Evolutionary conservation across 1,140 invertebrate species (phyloP).

Genomic region (Heliconius congener): DNA sequence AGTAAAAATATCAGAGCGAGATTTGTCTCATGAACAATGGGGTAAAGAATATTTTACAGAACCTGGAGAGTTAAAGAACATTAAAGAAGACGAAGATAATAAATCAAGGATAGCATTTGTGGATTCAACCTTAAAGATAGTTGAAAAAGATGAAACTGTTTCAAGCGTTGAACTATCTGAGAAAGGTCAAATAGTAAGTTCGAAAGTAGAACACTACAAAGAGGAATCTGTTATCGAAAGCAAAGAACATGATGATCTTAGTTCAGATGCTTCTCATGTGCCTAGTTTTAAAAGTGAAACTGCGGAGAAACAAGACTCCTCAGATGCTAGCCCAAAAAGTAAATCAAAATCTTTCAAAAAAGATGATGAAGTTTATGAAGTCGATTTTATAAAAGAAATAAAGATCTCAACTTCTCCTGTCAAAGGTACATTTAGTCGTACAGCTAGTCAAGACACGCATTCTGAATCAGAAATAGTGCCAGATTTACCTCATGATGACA

Average conservation of each 20-base stretch:
- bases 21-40: constrained; percentile 80
- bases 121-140: constrained; percentile 71
- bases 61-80: constrained; percentile 73
- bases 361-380: constrained; percentile 79
- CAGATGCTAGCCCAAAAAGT: constrained; percentile 74
- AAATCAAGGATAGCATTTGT: constrained; percentile 69
- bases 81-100: constrained; percentile 68
- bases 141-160: constrained; percentile 77
- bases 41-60: constrained; percentile 81
- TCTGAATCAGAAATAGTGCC: constrained; percentile 81
- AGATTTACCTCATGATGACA: constrained; percentile 76
- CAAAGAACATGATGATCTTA: constrained; percentile 80
- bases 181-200: constrained; percentile 77
- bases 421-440: constrained; percentile 78
- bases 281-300: constrained; percentile 80
- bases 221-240: constrained; percentile 81
- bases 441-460: constrained; percentile 82
- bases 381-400: constrained; percentile 81
- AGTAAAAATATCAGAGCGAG: constrained; percentile 79
- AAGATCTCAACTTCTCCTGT: constrained; percentile 78
- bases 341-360: constrained; percentile 77
- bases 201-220: constrained; percentile 75
- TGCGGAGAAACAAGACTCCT: constrained; percentile 67
- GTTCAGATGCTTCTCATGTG: constrained; percentile 78
- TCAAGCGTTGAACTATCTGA: constrained; percentile 75